These are phyloP conservation scores for Drosophila atripex DNA, from an alignment of 2,888 invertebrate species.

Conservation along the genomic window DNA sequence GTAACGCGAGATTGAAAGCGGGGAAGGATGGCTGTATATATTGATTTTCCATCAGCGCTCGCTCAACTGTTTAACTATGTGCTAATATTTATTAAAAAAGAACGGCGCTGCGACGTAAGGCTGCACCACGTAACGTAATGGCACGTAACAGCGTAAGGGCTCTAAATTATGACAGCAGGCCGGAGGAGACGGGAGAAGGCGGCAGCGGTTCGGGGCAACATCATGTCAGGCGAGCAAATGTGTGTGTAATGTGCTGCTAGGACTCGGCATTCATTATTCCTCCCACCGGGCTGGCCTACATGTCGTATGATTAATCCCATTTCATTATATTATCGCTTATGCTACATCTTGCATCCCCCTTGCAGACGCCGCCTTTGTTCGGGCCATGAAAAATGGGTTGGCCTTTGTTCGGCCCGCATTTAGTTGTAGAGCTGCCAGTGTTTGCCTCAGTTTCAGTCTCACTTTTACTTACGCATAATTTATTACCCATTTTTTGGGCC, in stretches of 20 bases:
- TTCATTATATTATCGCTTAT: conserved; percentile 68
- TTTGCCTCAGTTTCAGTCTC: conserved; percentile 40
- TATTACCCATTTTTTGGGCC: conserved; percentile 38
- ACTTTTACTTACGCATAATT: conserved; percentile 51
- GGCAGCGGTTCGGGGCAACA: conserved; percentile 23
- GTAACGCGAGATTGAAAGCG: background rate
- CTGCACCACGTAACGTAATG: conserved; percentile 57
- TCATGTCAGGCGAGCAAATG: conserved; percentile 59
- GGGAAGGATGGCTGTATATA: conserved; percentile 35
- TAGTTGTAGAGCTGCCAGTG: conserved; percentile 29
- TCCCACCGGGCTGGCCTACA: conserved; percentile 45
- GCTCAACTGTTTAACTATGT: conserved; percentile 76
- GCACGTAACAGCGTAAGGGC: conserved; percentile 41
- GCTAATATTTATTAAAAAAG: conserved; percentile 77
- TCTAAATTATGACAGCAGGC: conserved; percentile 48
- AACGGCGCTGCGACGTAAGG: conserved; percentile 42
- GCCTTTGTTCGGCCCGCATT: conserved; percentile 56
- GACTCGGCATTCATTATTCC: conserved; percentile 62
- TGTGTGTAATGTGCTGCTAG: conserved; percentile 50
- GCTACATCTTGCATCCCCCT: conserved; percentile 43
- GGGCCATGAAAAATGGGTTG: conserved; percentile 69
- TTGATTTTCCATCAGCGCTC: conserved; percentile 77
- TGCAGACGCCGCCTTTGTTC: conserved; percentile 39
- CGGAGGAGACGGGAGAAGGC: background rate
- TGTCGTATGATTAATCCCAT: conserved; percentile 77